Conservation (phyloP, 2,113 vertebrate genomes). For the Scopus umbretta region DNA sequence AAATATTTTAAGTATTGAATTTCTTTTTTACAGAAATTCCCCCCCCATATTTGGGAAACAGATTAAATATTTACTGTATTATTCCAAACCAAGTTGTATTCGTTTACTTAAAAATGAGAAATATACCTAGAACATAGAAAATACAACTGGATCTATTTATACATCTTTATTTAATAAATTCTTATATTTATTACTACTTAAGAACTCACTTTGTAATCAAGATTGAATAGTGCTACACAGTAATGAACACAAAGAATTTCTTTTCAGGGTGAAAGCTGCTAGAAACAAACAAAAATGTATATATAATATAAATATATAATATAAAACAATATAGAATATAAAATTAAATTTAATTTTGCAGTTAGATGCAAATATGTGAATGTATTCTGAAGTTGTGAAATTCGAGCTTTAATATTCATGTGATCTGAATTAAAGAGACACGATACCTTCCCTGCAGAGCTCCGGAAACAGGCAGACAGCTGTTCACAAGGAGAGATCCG, state of each 20-base stretch:
- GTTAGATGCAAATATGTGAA: not conserved
- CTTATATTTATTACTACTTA: not conserved
- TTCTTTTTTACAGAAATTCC: not conserved
- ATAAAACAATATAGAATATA: too few relatives aligned
- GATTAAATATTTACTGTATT: not conserved
- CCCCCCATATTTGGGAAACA: not conserved
- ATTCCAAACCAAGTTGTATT: not conserved
- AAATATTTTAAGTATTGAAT: not conserved
- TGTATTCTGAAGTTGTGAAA: not conserved
- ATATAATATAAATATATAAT: too few relatives aligned
- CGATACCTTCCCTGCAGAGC: not conserved
- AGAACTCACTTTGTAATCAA: not conserved
- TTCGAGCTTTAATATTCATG: not conserved
- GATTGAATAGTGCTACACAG: not conserved
- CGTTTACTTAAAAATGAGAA: not conserved
- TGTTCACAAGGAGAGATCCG: not conserved
- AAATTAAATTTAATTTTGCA: not conserved
- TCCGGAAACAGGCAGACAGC: not conserved
- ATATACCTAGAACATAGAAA: not conserved
- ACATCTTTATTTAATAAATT: not conserved
- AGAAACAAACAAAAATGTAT: too few relatives aligned
- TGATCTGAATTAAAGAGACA: not conserved
- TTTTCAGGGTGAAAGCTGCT: not conserved
- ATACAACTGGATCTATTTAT: not conserved
- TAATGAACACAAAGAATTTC: not conserved